Conservation (phyloP, 2,797 vertebrate genomes). For the Sarcoramphus papa region DNA sequence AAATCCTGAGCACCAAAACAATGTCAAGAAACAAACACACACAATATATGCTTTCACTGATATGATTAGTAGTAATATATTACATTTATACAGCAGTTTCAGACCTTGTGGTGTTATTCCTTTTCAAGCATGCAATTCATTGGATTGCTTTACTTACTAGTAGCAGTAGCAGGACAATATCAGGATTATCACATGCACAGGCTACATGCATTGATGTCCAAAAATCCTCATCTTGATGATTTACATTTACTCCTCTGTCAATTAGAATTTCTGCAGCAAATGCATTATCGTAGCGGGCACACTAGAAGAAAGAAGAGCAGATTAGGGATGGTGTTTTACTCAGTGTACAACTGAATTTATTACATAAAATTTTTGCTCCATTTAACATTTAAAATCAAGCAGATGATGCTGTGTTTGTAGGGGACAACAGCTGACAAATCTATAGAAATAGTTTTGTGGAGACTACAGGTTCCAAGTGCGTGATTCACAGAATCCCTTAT, state of each 20-base stretch:
- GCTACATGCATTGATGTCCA: conserved; percentile 94
- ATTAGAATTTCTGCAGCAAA: conserved; percentile 91
- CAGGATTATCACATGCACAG: conserved; percentile 88
- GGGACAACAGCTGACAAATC: not conserved
- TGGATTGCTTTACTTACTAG: conserved; percentile 78
- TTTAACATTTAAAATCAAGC: not conserved
- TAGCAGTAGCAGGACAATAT: conserved; percentile 86
- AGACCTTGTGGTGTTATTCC: not conserved
- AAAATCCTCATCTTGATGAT: conserved; percentile 92
- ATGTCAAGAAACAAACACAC: not conserved
- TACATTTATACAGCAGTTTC: not conserved
- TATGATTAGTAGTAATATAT: not conserved
- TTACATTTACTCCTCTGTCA: conserved; percentile 87
- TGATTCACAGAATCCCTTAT: not conserved
- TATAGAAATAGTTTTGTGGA: not conserved
- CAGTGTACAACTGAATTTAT: not conserved
- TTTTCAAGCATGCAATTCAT: not conserved
- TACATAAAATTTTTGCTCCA: not conserved
- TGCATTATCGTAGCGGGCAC: conserved; percentile 91
- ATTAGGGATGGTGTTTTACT: not conserved
- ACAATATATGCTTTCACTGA: not conserved
- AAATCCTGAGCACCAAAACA: not conserved
- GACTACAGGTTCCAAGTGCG: not conserved
- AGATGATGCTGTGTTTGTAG: not conserved
- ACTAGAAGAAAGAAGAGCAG: conserved; percentile 72